Evolutionary conservation across 2,888 invertebrate species (phyloP), one percentile per base, ranked within the genome.

Genomic region (Sesamia inferens): DNA sequence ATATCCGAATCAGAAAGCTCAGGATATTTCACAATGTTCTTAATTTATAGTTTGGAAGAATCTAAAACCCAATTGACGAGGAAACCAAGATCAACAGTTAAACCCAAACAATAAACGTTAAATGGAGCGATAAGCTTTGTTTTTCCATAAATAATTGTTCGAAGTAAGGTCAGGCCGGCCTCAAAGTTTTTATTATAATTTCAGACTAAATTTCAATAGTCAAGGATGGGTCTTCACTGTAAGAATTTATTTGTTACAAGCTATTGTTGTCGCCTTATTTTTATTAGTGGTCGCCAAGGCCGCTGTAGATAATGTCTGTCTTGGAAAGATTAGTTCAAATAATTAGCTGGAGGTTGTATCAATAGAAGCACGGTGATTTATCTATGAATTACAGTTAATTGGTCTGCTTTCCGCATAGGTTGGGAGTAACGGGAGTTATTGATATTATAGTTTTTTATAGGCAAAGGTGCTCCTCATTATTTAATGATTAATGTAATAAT

Each of bases 41-140:
- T 59, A 22, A 57, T 24, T 11, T 16, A 13, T 5, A 44, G 14
- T 42, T 42, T 74, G n/a, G 4, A 61, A 39, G 44, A 54, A 66
- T 51, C 44, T 8, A 31, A 55, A 76, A 48, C 48, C 48, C 13
- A 57, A 51, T 64, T 66, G 63, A 79, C 74, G 66, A 84, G 87
- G 87, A 87, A 87, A 82, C 78, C 68, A 61, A 75, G 51, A 59
- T 39, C 58, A 63, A 57, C 47, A 22, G 51, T 71, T 57, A 47
- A 51, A 68, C 11, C 24, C 65, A 24, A 79, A 87, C 84, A 87
- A 87, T 80, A 79, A 68, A 69, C 10, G 63, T 72, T 79, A 87
- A 86, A 84, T 86, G 65, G 86, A 86, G 86, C 86, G 87, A 74
- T 74, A 81, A 85, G 78, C 78, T 77, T 77, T 75, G 86, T 86